Percentiles rank a stretch among this genome's conserved stretches.
Evolutionary conservation across 2,888 invertebrate species (phyloP).

Genomic region (Lordiphosa andalusiaca): DNA sequence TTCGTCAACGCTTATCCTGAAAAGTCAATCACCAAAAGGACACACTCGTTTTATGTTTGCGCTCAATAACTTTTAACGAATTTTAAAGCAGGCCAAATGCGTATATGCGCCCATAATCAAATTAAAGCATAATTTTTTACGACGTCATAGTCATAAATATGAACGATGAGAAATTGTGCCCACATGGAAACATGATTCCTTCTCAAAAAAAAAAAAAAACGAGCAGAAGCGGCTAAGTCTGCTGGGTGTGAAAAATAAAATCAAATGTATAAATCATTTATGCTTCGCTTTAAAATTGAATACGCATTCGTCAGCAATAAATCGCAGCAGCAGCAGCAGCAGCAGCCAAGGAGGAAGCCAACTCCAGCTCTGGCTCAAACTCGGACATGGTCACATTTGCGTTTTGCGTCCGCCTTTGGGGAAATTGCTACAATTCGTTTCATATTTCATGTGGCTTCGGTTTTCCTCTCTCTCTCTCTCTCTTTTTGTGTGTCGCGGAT

Average conservation of each 20-base stretch:
- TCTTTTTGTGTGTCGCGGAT: conserved; percentile 31
- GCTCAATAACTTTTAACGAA: conserved; percentile 53
- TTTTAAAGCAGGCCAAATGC: conserved; percentile 50
- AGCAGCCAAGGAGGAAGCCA: not conserved
- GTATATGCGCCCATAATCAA: conserved; percentile 70
- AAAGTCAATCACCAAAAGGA: too few species aligned
- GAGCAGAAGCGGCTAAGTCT: conserved; percentile 19
- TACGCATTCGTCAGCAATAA: conserved; percentile 75
- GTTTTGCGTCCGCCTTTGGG: conserved; percentile 50
- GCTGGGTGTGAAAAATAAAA: conserved; percentile 56
- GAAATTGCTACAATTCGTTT: conserved; percentile 71
- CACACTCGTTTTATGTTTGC: too few species aligned
- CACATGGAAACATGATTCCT: conserved; percentile 30
- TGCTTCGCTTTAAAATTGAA: conserved; percentile 69
- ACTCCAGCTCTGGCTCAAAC: conserved; percentile 16
- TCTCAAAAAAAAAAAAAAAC: conserved; percentile 12
- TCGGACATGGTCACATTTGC: conserved; percentile 59
- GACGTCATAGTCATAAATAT: conserved; percentile 72
- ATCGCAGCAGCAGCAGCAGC: conserved; percentile 34
- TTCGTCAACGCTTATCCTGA: too few species aligned
- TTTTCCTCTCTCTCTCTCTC: not conserved
- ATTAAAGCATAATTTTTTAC: conserved; percentile 75
- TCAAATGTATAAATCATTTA: conserved; percentile 75
- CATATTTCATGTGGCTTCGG: conserved; percentile 64
- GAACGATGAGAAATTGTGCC: conserved; percentile 60